phyloP scores from a whole-genome alignment of 1,140 invertebrate genomes.

The Drosophila varians region DNA sequence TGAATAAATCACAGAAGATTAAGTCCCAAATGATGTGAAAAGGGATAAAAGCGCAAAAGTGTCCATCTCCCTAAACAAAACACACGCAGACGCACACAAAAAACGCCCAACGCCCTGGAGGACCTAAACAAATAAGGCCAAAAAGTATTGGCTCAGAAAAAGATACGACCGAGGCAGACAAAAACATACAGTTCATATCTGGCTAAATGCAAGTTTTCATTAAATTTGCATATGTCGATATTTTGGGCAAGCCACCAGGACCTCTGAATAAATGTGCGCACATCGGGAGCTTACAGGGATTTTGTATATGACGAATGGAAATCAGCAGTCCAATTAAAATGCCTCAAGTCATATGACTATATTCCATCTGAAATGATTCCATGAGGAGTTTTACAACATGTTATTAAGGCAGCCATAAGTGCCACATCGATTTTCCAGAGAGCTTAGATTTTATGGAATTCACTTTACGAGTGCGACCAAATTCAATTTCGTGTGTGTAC shows the following conservation, averaged over 20 bases:
- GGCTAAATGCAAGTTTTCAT: slow-evolving; percentile 35
- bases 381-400: slow-evolving; percentile 15
- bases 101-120: background rate
- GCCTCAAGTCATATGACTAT: slow-evolving; percentile 5
- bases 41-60: slow-evolving; percentile 56
- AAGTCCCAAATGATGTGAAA: slow-evolving; percentile 73
- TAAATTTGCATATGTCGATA: slow-evolving; percentile 59
- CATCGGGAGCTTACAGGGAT: background rate
- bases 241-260: slow-evolving; percentile 6
- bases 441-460: slow-evolving; percentile 15
- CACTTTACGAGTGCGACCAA: slow-evolving; percentile 12
- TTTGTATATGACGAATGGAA: background rate
- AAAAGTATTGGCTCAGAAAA: slow-evolving; percentile 19
- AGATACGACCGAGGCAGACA: slow-evolving; percentile 12
- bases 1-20: slow-evolving; percentile 81
- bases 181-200: slow-evolving; percentile 30
- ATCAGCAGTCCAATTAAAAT: slow-evolving; percentile 25
- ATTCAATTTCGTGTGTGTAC: slow-evolving; percentile 31
- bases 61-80: slow-evolving; percentile 22
- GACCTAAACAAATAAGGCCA: slow-evolving; percentile 65
- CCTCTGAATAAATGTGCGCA: slow-evolving; percentile 2
- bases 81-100: background rate
- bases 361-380: background rate
- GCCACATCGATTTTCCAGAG: slow-evolving; percentile 5
- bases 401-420: slow-evolving; percentile 6